Base-by-base conservation (phyloP, 2,797 vertebrate genomes). In the Trachurus trachurus region DNA sequence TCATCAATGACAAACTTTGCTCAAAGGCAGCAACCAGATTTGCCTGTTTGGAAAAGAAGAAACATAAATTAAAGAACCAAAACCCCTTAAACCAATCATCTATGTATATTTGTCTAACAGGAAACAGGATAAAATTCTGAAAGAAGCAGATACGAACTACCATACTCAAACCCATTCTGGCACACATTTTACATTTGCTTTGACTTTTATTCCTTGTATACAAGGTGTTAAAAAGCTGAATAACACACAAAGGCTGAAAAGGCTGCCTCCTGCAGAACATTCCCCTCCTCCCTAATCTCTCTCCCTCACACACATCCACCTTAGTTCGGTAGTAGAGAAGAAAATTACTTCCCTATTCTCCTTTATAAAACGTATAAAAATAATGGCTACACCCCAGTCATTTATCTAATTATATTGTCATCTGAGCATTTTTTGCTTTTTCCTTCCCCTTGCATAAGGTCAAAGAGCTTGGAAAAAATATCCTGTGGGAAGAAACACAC, bases 1-100 rank as follows among this genome's bases (percentile, higher is more conserved):
- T 98, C 98, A 99, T 99, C 87, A 97, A 93, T n/a, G 97, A 86
- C 85, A 99, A 91, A 85, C 98, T 99, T 93, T 99, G 97, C 93
- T 99, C 98, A 0, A 99, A 99, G 39, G 98, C 98, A 0, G 98
- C 98, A 71, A 99, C 98, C 67, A 99, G 94, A 67, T 99, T 99
- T 44, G 98, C 97, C 98, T 99, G 90, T 56, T 92, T 49, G 80
- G 26, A 85, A 69, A 81, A 58, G 19, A 62, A 31, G 8, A 81
- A 45, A 39, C 15, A 26, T 37, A 9, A 44, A 0, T 2, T 62
- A 1, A 42, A 42, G 16, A 21, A 16, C 15, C 40, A 50, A 76
- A 44, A 65, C 21, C 71, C 60, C 4, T 3, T 11, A 44, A 22
- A 1, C 42, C 37, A 1, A 49, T n/a, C 13, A 50, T 50, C 4